Evolutionary conservation across 1,140 invertebrate species (phyloP), one percentile per base, ranked within the genome.

Genomic region (Cotesia glomerata): DNA sequence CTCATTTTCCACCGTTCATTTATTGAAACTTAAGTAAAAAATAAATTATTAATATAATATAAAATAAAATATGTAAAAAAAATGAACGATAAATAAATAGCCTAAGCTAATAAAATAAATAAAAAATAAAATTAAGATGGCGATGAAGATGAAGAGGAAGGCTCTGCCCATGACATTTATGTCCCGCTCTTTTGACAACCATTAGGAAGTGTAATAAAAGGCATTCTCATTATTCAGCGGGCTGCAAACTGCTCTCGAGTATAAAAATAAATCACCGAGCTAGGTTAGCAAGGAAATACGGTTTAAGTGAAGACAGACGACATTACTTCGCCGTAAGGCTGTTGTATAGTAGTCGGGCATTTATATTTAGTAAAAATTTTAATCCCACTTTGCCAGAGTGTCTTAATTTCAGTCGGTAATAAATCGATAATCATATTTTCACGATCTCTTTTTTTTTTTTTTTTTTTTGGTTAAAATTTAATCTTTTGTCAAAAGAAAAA

Each of bases 131-230:
- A 5, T 56, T 56, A 56, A 56, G 18, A 18, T 56, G 18, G n/a
- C 5, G 3, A 13, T 56, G 9, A 16, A 18, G 13, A 56, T 56
- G 18, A 56, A 56, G n/a, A 56, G 16, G 16, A 18, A 18, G 16
- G 16, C 16, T 18, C 9, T n/a, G n/a, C n/a, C 1, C 52, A 16
- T 18, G 16, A 16, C 16, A 18, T 9, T 18, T 58, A 11, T 18
- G 16, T 9, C 16, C 16, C 9, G 56, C 8, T 18, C 56, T 58
- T 34, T 49, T 35, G 39, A 67, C 65, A 67, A 49, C 49, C 51
- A 67, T 67, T 67, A 67, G 65, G 65, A 49, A 67, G 65, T 67
- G 65, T 39, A 67, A 67, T 67, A 67, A 67, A 67, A 67, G 39
- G 14, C 65, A 54, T 52, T 54, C 39, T 67, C 49, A 32, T 67